Percentiles rank a stretch among this genome's conserved stretches.
phyloP scores from a whole-genome alignment of 2,113 vertebrate species.

The Charina bottae region DNA sequence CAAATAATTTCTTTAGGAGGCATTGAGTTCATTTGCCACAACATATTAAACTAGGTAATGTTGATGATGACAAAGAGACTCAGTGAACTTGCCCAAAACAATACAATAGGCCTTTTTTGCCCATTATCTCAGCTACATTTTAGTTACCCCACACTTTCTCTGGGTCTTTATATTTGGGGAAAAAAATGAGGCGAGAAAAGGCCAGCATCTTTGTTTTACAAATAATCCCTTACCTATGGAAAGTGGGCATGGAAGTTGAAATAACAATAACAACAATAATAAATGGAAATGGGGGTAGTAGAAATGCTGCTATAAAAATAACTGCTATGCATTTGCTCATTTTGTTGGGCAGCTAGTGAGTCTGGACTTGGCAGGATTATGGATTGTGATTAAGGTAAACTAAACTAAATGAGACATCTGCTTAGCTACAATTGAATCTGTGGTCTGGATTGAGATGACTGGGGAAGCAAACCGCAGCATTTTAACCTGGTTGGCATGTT shows the following conservation, averaged over 20 bases:
- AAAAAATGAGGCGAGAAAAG: no score
- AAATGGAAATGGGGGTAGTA: background rate
- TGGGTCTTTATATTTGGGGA: no score
- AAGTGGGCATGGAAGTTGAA: background rate
- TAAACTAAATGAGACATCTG: background rate
- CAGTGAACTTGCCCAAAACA: no score
- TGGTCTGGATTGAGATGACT: background rate
- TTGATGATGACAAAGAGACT: no score
- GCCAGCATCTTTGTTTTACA: background rate
- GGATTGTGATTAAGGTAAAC: background rate
- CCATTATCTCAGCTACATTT: no score
- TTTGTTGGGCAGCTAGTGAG: background rate
- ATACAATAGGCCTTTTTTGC: no score
- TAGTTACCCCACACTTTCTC: no score
- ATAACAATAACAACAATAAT: background rate
- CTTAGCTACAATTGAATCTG: background rate
- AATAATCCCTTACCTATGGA: background rate
- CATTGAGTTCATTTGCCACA: no score
- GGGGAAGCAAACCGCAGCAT: background rate
- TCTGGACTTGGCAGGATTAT: background rate
- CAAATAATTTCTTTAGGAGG: no score
- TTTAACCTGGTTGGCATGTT: background rate
- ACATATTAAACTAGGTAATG: no score
- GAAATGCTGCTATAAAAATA: background rate
- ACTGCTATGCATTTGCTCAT: background rate